These are phyloP conservation scores for Orthonyx spaldingii DNA, from an alignment of 2,113 vertebrate species.

Conservation along the genomic window DNA sequence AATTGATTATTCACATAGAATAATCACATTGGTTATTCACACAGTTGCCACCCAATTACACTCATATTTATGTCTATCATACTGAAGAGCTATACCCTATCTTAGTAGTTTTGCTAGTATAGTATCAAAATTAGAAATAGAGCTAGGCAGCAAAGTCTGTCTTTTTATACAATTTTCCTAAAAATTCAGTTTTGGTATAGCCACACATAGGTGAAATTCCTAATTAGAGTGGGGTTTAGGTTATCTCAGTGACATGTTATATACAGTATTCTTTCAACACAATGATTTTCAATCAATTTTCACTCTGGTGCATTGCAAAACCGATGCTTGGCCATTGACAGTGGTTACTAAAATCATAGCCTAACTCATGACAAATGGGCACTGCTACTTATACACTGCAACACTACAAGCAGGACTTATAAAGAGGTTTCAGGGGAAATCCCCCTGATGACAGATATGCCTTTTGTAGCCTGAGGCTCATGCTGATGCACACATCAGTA, in stretches of 20 bases:
- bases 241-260: neutral
- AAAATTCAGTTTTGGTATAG: neutral
- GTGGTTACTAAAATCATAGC: neutral
- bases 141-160: neutral
- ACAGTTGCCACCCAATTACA: neutral
- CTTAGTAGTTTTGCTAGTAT: neutral
- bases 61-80: neutral
- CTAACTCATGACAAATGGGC: neutral
- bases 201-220: neutral
- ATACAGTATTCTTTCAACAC: neutral
- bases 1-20: neutral
- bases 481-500: neutral
- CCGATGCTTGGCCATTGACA: neutral
- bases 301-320: neutral
- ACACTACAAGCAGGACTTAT: neutral
- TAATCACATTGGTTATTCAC: neutral
- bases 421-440: neutral
- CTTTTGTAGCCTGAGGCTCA: neutral
- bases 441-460: neutral
- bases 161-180: neutral
- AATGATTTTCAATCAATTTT: neutral
- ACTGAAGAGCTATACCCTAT: neutral
- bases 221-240: neutral
- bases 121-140: neutral
- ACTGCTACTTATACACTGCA: neutral